These are phyloP conservation scores for Lasioglossum figueresi DNA, from an alignment of 2,888 invertebrate species.

Conservation along the genomic window DNA sequence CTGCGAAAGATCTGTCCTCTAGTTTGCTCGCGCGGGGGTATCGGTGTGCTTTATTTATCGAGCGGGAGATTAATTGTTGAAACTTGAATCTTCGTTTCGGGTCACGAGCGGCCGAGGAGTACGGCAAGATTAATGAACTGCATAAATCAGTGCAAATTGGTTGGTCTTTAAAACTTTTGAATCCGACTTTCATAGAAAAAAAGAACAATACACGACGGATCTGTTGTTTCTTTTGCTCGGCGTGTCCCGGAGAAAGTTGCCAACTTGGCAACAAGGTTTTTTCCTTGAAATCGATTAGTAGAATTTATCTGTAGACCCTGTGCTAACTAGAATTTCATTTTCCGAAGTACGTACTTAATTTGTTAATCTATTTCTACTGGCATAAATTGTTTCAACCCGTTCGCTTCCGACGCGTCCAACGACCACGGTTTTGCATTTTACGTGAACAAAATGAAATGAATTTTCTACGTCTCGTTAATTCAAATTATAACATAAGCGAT, in stretches of 20 bases:
- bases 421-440: no score
- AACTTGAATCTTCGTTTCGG: slow-evolving; percentile 9
- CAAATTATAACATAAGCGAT: no score
- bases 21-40: background rate
- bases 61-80: background rate
- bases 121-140: background rate
- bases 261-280: background rate
- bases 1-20: background rate
- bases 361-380: background rate
- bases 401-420: no score
- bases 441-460: no score
- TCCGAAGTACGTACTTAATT: background rate
- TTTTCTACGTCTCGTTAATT: no score
- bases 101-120: background rate
- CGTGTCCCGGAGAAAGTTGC: background rate
- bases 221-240: background rate
- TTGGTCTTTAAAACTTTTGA: background rate
- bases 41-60: background rate
- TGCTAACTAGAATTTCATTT: background rate
- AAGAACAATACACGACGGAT: background rate
- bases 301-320: no score
- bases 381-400: no score
- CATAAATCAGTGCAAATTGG: slow-evolving; percentile 9
- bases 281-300: background rate
- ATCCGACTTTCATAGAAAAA: background rate